Base-by-base conservation (phyloP, 30 jellyfish, hydroid and myxozoan species). In the Clytia hemisphaerica region DNA sequence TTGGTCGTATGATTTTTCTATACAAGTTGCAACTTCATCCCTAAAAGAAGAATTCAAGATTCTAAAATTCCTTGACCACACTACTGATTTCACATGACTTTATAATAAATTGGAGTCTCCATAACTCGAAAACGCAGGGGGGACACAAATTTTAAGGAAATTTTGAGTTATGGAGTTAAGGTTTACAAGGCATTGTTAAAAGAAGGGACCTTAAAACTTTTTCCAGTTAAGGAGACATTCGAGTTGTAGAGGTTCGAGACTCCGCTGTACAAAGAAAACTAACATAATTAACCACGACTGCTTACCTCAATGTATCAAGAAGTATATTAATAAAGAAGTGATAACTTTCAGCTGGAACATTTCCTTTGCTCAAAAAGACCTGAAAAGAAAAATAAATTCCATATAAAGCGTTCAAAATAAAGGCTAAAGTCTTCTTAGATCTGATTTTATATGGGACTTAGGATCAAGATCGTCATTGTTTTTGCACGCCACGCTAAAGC, bases 261-360 rank as follows among this genome's bases (percentile, higher is more conserved):
- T n/a, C n/a, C n/a, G n/a, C n/a, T n/a, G n/a, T n/a, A n/a, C n/a
- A n/a, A n/a, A n/a, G n/a, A n/a, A n/a, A n/a, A n/a, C n/a, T n/a
- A n/a, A n/a, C n/a, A n/a, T n/a, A n/a, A n/a, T n/a, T 48, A 18
- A 9, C 21, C 27, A 3, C 2, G n/a, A 16, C 9, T 48, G 45
- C 79, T 24, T 37, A 91, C 99, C 99, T 76, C 26, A 91, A 76
- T 0, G 99, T 91, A 59, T 91, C 95, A 40, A 91, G 25, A 18
- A 91, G 94, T 53, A 91, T 91, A 27, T 81, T 77, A 69, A 91
- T 82, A 62, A 91, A 91, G 78, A 91, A 91, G 57, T 73, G 83
- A 57, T 91, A 91, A 14, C 95, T 87, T 62, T 85, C 95, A 10
- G 99, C 99, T 22, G 99, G 99, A 7, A 91, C 99, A 53, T 82